A percentile compares a stretch with the other conserved stretches of the same genome.
Evolutionary conservation across 2,888 invertebrate genomes (phyloP).

Genomic region (Hemaris fuciformis): DNA sequence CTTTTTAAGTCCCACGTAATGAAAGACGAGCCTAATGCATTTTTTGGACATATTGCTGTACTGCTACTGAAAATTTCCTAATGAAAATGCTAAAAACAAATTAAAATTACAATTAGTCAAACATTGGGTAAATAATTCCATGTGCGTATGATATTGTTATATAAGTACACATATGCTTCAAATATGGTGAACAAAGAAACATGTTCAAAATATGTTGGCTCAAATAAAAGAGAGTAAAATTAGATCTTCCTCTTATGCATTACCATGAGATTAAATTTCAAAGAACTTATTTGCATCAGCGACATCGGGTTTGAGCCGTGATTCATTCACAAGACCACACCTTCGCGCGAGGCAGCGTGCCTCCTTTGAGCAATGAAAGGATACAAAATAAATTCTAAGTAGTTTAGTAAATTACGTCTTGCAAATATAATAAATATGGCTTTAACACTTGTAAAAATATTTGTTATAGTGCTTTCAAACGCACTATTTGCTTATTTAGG

Average conservation of each 20-base stretch:
- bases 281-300: constrained; percentile 10
- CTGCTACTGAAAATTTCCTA: no score
- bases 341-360: background rate
- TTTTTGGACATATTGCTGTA: no score
- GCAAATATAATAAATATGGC: background rate
- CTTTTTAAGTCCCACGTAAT: no score
- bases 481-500: background rate
- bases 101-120: no score
- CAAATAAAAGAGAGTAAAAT: constrained; percentile 17
- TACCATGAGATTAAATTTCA: constrained; percentile 21
- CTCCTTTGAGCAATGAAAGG: constrained; percentile 1
- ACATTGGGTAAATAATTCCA: background rate
- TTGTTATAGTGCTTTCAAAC: no score
- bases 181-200: background rate
- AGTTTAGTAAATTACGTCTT: background rate
- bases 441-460: background rate
- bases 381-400: background rate
- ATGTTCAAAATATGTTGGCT: background rate
- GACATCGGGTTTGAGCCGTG: constrained; percentile 12
- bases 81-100: no score
- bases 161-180: no score
- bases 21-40: no score
- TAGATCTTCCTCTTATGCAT: constrained; percentile 24
- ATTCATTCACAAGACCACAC: constrained; percentile 9
- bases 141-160: background rate